Conservation (phyloP, 2,113 vertebrate species). For the Labrus mixtus region DNA sequence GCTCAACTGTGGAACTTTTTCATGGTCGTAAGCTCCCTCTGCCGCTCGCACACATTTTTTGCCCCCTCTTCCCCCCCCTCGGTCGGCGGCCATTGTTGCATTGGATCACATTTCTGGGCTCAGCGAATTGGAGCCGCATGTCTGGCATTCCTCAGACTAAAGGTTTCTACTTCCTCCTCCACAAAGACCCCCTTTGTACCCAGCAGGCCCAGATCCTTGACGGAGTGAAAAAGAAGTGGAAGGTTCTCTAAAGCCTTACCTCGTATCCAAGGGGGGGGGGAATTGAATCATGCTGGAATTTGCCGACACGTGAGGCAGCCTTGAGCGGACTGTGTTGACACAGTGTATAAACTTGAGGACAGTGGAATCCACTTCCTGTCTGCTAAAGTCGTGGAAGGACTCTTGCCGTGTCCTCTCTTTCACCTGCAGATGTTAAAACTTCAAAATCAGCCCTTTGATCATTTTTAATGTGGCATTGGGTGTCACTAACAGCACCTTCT, state of each 20-base stretch:
- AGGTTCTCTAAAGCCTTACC: slow-evolving; percentile 56
- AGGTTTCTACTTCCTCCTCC: slow-evolving; percentile 75
- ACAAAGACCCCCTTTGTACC: slow-evolving; percentile 82
- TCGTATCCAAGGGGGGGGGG: slow-evolving; percentile 45
- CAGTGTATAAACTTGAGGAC: slow-evolving; percentile 11
- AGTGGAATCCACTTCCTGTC: slow-evolving; percentile 43
- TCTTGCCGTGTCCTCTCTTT: too few species aligned
- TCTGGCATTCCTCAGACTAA: slow-evolving; percentile 82
- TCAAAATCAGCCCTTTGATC: too few species aligned
- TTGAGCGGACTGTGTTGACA: neutral
- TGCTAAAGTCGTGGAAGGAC: slow-evolving; percentile 38
- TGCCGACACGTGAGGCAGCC: slow-evolving; percentile 23
- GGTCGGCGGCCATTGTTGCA: slow-evolving; percentile 65
- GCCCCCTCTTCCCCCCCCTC: slow-evolving; percentile 36
- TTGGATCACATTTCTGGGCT: slow-evolving; percentile 77
- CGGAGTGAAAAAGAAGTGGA: slow-evolving; percentile 52
- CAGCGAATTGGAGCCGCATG: slow-evolving; percentile 79
- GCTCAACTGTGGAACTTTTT: slow-evolving; percentile 43
- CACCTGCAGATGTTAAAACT: too few species aligned
- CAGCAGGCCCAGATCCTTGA: slow-evolving; percentile 34
- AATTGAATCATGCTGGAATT: slow-evolving; percentile 61
- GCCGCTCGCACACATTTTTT: slow-evolving; percentile 9
- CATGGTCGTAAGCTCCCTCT: slow-evolving; percentile 44
- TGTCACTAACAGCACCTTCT: too few species aligned
- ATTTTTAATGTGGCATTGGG: too few species aligned